These are phyloP conservation scores for Carabus problematicus DNA, from an alignment of 2,888 invertebrate genomes.

Conservation along the genomic window DNA sequence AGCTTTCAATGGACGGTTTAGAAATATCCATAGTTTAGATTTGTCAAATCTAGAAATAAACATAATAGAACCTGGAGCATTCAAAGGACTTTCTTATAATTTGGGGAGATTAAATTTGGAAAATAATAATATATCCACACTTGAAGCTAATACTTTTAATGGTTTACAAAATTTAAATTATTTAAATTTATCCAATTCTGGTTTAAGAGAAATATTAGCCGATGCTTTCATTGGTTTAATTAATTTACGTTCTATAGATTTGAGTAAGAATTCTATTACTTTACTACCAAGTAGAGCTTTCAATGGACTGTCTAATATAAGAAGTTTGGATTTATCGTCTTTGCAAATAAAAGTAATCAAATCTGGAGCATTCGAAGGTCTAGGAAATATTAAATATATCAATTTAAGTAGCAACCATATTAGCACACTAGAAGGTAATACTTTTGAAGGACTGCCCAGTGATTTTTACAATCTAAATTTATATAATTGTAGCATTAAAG, in stretches of 20 bases:
- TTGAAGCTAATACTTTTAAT: constrained; percentile 2
- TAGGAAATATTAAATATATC: too few species aligned
- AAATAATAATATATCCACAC: constrained; percentile 2
- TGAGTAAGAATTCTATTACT: constrained; percentile 8
- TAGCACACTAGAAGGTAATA: background rate
- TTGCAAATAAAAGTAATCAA: background rate
- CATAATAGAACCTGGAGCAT: background rate
- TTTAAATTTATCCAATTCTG: too few species aligned
- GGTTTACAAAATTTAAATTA: too few species aligned
- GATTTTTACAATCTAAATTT: constrained; percentile 7
- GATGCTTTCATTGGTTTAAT: background rate
- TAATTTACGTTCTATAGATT: constrained; percentile 11
- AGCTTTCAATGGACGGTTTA: constrained; percentile 4
- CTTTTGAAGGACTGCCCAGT: constrained; percentile 3
- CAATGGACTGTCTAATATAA: background rate
- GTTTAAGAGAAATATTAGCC: too few species aligned
- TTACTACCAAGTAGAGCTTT: background rate
- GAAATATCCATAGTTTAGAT: constrained; percentile 8
- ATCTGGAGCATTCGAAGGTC: constrained; percentile 1
- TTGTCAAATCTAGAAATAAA: constrained; percentile 20
- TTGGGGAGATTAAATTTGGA: constrained; percentile 13
- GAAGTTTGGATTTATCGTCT: background rate
- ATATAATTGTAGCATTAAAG: constrained; percentile 8
- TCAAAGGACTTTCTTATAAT: background rate
- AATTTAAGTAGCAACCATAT: background rate